Evolutionary conservation across 2,888 invertebrate species (phyloP).

Genomic region (Diplazon laetatorius): DNA sequence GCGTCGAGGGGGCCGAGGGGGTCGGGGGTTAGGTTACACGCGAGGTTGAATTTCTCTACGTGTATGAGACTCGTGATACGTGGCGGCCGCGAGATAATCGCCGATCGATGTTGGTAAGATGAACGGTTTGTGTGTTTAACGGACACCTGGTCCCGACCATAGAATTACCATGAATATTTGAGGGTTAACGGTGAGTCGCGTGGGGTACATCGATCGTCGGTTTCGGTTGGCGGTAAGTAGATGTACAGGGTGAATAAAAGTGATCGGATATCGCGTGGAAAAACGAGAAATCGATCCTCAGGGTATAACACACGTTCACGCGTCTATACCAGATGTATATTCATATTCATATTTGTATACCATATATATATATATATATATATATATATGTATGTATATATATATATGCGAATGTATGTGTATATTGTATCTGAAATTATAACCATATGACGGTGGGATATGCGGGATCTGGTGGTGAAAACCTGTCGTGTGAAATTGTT

Average conservation of each 20-base stretch:
- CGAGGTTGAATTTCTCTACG: slow-evolving; percentile 33
- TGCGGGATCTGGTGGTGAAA: slow-evolving; percentile 32
- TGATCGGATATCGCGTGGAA: slow-evolving; percentile 44
- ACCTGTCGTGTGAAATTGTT: slow-evolving; percentile 62
- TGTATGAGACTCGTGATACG: slow-evolving; percentile 26
- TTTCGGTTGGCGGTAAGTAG: slow-evolving; percentile 58
- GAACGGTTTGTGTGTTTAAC: slow-evolving; percentile 63
- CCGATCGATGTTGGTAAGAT: slow-evolving; percentile 62
- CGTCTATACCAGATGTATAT: no score
- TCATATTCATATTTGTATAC: no score
- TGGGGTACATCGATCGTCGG: slow-evolving; percentile 56
- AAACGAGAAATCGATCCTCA: slow-evolving; percentile 54
- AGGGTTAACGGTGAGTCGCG: slow-evolving; percentile 39
- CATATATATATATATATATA: no score
- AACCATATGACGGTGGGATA: slow-evolving; percentile 36
- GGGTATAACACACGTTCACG: slow-evolving; percentile 25
- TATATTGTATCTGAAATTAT: slow-evolving; percentile 53
- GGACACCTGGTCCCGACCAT: slow-evolving; percentile 59
- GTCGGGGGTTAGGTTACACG: no score
- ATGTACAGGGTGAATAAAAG: slow-evolving; percentile 37
- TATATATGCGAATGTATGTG: no score
- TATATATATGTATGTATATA: no score
- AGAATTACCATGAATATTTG: slow-evolving; percentile 68
- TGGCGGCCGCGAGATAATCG: slow-evolving; percentile 50
- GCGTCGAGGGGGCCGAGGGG: no score